Evolutionary conservation across 2,113 vertebrate genomes (phyloP), one percentile per base, ranked within the genome.

Genomic region (Anthoscopus minutus): DNA sequence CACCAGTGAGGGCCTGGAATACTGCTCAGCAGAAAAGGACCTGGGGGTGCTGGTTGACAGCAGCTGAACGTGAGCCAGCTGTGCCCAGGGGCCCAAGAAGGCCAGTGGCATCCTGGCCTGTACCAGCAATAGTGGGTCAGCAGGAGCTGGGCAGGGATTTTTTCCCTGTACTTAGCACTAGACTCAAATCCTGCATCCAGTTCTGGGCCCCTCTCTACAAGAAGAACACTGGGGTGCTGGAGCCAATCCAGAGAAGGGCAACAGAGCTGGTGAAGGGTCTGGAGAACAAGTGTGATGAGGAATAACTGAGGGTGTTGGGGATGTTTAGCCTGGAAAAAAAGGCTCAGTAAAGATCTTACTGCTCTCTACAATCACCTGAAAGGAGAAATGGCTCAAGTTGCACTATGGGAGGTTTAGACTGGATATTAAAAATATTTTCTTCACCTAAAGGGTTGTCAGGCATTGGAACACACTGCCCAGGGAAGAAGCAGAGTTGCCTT

Each of bases 211-310:
- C 16, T 51, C 28, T 24, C 18, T 50, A 18, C 33, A 58, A 17
- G 31, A 57, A 50, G 16, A 15, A 24, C 15, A 25, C 1, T 58
- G 45, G 58, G 23, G 6, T 3, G 4, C 18, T 66, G 53, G 51
- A 73, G 45, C 1, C 1, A 8, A 21, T 56, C 24, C 35, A 80
- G 74, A 48, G 42, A 22, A 42, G 31, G 21, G 17, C 30, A 54
- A 6, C 0, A 0, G 28, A 70, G 7, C 24, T 54, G 47, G 7
- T 3, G 18, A 48, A 74, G 15, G 13, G 13, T 58, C 45, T 67
- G 72, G 22, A 51, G 31, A 1, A 37, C 37, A 77, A 22, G 9
- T 33, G 33, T 33, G 11, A 33, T 38, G 45, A 60, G 11, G 15
- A 51, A 27, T 4, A 60, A 6, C 33, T 60, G 72, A 60, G 6